These are phyloP conservation scores for Cryptocephalus primarius DNA, from an alignment of 2,888 invertebrate species.

Conservation along the genomic window DNA sequence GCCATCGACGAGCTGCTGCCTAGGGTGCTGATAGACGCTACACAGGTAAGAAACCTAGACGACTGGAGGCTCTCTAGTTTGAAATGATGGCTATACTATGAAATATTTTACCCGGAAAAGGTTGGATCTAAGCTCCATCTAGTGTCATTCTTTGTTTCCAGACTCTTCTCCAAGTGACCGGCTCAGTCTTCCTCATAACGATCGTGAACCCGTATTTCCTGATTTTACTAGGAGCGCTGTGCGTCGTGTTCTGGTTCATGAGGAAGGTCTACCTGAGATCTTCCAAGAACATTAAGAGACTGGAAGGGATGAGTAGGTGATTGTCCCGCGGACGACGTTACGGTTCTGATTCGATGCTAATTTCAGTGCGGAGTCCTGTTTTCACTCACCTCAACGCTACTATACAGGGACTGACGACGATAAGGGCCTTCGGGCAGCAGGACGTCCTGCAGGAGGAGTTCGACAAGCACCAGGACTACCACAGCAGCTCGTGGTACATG, in stretches of 20 bases:
- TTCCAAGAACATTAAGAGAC: conserved; percentile 56
- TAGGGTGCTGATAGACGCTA: conserved; percentile 49
- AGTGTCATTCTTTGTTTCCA: conserved; percentile 18
- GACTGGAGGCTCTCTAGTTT: background rate
- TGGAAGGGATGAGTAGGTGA: conserved; percentile 55
- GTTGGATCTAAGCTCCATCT: too few species aligned
- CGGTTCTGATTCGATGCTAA: background rate
- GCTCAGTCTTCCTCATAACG: conserved; percentile 43
- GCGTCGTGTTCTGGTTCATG: conserved; percentile 50
- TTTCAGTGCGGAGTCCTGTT: conserved; percentile 77
- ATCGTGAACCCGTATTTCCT: conserved; percentile 42
- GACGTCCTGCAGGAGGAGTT: conserved; percentile 62
- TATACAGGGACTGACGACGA: conserved; percentile 75
- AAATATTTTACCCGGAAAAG: too few species aligned
- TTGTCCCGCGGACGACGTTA: background rate
- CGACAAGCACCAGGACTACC: conserved; percentile 64
- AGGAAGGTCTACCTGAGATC: conserved; percentile 55
- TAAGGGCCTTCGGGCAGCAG: conserved; percentile 72
- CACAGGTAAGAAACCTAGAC: conserved; percentile 31
- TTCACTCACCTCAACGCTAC: conserved; percentile 80
- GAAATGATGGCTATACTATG: too few species aligned
- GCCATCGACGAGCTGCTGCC: conserved; percentile 65
- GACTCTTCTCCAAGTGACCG: conserved; percentile 39
- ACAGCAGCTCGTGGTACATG: conserved; percentile 80
- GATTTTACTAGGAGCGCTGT: conserved; percentile 41